Evolutionary conservation across 2,113 vertebrate genomes (phyloP), one percentile per base, ranked within the genome.

Genomic region (Cryptotis parvus): DNA sequence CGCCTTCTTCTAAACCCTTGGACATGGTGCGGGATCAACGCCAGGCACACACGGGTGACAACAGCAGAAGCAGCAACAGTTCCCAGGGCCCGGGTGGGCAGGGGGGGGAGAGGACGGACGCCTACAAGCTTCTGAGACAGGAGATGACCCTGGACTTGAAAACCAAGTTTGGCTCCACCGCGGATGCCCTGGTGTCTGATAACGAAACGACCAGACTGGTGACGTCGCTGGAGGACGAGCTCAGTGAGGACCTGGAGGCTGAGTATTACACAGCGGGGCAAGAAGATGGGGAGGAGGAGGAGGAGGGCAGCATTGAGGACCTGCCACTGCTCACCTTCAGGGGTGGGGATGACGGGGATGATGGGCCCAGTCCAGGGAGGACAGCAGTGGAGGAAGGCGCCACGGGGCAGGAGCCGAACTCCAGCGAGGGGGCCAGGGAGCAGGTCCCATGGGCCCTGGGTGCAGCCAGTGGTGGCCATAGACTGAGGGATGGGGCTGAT

Each of bases 141-240:
- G 97, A 97, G 77, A 96, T 97, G 76, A 97, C 98, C 85, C 92
- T 98, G 2, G 92, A 98, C 78, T 95, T 99, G 91, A 98, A 98
- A 98, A 99, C 99, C 31, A 98, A 98, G 39, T 94, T 99, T 88
- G 99, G 98, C 41, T 97, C 98, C 52, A 99, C 99, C 9, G 98
- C 98, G 24, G 99, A 99, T 92, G 99, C 98, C 0, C 68, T 99
- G 39, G 96, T 97, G 15, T 98, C 98, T 0, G 98, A 99, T 81
- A 98, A 99, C 11, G 98, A 99, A 94, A 95, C 97, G 22, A 99
- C 99, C 10, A 96, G 84, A n/a, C 98, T 97, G 72, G 98, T 99
- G 24, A 99, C 98, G 0, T 97, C 98, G 0, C 68, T 94, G 55
- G 97, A 98, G 84, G 98, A 98, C 66, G 97, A 97, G 83, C 91